phyloP scores from a whole-genome alignment of 2,888 invertebrate species.

The Trachelus tabidus region DNA sequence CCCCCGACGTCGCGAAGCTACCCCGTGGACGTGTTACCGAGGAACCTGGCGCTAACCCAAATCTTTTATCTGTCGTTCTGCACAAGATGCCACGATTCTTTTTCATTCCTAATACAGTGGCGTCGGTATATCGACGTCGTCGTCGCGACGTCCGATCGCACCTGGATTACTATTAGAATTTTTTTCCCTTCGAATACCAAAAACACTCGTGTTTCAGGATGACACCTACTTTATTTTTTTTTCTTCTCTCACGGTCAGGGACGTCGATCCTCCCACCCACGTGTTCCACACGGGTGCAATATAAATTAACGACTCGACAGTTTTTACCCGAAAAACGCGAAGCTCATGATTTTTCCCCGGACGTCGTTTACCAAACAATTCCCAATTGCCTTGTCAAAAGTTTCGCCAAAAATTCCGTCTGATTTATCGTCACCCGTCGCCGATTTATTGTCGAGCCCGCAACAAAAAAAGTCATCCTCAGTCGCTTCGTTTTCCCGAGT shows the following conservation, averaged over 20 bases:
- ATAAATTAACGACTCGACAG: background rate
- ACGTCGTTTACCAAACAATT: constrained; percentile 59
- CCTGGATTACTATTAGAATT: no score
- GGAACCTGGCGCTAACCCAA: constrained; percentile 52
- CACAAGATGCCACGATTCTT: no score
- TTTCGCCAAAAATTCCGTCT: constrained; percentile 57
- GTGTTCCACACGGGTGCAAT: background rate
- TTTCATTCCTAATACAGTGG: no score
- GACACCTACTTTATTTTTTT: no score
- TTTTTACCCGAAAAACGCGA: constrained; percentile 37
- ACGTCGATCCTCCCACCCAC: background rate
- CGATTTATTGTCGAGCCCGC: constrained; percentile 39
- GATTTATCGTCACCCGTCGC: constrained; percentile 49
- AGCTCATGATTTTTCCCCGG: constrained; percentile 46
- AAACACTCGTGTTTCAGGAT: no score
- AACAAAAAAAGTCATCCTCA: constrained; percentile 8
- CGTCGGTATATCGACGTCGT: no score
- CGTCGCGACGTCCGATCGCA: no score
- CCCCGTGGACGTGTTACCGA: constrained; percentile 20
- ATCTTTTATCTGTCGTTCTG: constrained; percentile 31
- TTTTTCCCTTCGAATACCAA: no score
- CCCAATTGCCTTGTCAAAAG: constrained; percentile 63
- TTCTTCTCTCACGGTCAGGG: background rate
- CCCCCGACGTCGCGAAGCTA: constrained; percentile 34
- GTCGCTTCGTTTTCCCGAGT: constrained; percentile 21